Base-by-base conservation (phyloP, 2,113 vertebrate genomes). In the Crocuta crocuta region DNA sequence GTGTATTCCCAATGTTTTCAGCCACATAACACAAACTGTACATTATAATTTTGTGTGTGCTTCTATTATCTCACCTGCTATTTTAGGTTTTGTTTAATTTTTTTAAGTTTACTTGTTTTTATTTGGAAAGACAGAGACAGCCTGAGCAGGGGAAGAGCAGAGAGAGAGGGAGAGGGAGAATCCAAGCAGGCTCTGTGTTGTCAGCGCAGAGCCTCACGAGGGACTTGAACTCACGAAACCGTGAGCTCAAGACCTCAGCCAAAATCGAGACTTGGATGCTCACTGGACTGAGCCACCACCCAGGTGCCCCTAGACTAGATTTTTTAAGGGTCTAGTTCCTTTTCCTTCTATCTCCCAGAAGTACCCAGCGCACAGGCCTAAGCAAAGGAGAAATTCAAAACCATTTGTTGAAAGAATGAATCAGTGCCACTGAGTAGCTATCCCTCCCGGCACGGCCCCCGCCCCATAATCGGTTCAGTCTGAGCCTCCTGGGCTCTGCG, bases 31-130 rank as follows among this genome's bases (percentile, higher is more conserved):
- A 5, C n/a, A 2, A 35, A 76, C 43, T 0, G 1, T 0, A 43
- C 0, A 0, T 17, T 1, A 0, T 2, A 5, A 5, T 17, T 8
- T 0, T 1, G 12, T 7, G 50, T 15, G 21, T 0, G 11, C 26
- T 55, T 17, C 39, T 2, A 0, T 35, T 1, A 4, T 8, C 26
- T 17, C 55, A 43, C 45, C 48, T 8, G 55, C 71, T 7, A 0
- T 48, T 4, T 26, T 2, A 21, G 58, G 23, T 8, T 61, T 61
- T 61, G 7, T 53, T 53, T 50, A 24, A 23, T 9, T 58, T 19
- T 58, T 61, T 61, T 23, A 61, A 61, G 58, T 58, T 17, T 55
- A 55, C 21, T 24, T 61, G 58, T 61, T 61, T 61, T 23, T 61
- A 61, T 61, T 24, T 61, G 7, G 58, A 61, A 61, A 23, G 58